Percentiles rank a stretch among this genome's conserved stretches.
phyloP scores from a whole-genome alignment of 2,113 vertebrate genomes.

The Pitta sordida region DNA sequence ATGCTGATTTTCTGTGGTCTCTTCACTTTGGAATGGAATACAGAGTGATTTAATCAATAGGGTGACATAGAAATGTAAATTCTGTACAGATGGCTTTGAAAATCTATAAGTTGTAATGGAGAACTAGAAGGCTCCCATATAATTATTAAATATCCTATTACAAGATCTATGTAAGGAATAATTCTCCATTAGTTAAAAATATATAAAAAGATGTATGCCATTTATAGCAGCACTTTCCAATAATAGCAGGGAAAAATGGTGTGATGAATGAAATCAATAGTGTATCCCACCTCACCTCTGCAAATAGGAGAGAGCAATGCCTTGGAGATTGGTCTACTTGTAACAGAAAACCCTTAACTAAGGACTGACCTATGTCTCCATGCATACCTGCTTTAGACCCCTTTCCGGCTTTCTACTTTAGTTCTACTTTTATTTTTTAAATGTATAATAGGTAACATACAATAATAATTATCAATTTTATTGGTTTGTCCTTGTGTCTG shows the following conservation, averaged over 20 bases:
- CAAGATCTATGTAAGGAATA: neutral
- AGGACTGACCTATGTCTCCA: neutral
- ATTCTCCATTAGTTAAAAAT: slow-evolving; percentile 3
- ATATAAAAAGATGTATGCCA: neutral
- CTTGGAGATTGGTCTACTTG: neutral
- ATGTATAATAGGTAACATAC: neutral
- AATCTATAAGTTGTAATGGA: slow-evolving; percentile 7
- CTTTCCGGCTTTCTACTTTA: neutral
- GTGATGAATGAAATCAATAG: neutral
- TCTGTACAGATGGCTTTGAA: neutral
- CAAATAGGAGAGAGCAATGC: neutral
- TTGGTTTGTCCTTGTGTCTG: neutral
- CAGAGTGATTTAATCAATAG: slow-evolving; percentile 22
- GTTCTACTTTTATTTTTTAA: neutral
- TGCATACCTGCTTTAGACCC: neutral
- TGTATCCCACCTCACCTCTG: neutral
- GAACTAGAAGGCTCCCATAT: neutral
- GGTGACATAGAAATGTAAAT: neutral
- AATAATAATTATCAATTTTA: neutral
- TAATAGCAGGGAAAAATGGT: neutral
- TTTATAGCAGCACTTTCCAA: neutral
- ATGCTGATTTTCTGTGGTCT: neutral
- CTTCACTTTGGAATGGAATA: neutral
- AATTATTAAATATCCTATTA: slow-evolving; percentile 5
- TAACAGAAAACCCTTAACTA: neutral